Conservation (phyloP, 2,888 invertebrate genomes). For the Onchidella celtica region DNA sequence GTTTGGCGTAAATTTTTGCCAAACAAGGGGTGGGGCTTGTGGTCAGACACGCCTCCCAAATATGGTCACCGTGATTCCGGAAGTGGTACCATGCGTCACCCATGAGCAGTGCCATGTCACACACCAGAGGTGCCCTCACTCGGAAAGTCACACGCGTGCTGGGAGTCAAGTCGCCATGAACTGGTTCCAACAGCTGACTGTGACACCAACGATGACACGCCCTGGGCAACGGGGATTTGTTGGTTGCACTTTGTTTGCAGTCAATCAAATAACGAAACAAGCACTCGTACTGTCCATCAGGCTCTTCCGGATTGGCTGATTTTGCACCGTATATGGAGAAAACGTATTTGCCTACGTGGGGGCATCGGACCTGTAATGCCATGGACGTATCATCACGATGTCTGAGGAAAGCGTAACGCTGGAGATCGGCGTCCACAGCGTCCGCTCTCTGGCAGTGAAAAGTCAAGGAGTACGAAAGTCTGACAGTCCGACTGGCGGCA, state of each 20-base stretch:
- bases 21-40: conserved; percentile 64
- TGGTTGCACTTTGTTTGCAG: conserved; percentile 70
- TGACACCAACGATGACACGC: conserved; percentile 75
- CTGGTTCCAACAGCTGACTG: conserved; percentile 73
- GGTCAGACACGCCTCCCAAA: conserved; percentile 71
- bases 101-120: conserved; percentile 74
- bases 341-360: conserved; percentile 75
- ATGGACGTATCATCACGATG: conserved; percentile 69
- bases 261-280: conserved; percentile 76
- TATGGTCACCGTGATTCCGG: conserved; percentile 67
- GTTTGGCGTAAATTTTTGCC: conserved; percentile 71
- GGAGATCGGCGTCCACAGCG: conserved; percentile 65
- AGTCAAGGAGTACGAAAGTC: conserved; percentile 68
- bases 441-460: conserved; percentile 71
- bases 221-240: conserved; percentile 71
- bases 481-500: conserved; percentile 63
- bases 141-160: conserved; percentile 72
- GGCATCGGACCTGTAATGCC: conserved; percentile 74
- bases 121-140: conserved; percentile 73
- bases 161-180: conserved; percentile 70
- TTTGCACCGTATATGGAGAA: conserved; percentile 72
- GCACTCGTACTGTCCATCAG: conserved; percentile 65
- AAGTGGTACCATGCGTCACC: conserved; percentile 76
- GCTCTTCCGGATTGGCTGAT: conserved; percentile 58
- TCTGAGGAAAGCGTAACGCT: conserved; percentile 72